These are phyloP conservation scores for Agrochola litura DNA, from an alignment of 2,888 invertebrate species.

Conservation along the genomic window DNA sequence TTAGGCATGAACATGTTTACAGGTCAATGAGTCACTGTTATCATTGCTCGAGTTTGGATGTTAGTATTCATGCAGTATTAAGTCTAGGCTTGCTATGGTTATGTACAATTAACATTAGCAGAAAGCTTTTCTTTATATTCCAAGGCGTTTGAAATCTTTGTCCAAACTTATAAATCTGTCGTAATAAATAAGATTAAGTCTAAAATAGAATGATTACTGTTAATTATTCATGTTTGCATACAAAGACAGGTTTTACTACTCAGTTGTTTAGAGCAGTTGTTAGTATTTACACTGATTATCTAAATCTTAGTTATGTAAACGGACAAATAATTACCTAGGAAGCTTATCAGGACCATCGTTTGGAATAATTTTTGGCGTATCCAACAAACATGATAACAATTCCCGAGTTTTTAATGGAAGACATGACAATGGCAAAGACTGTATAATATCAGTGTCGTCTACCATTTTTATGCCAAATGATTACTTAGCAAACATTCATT, in stretches of 20 bases:
- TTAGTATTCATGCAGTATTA: not conserved
- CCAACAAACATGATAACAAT: conserved; percentile 91
- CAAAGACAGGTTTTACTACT: conserved; percentile 21
- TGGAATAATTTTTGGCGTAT: conserved; percentile 92
- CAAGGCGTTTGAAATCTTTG: not conserved
- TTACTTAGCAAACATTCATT: conserved; percentile 49
- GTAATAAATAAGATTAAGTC: not conserved
- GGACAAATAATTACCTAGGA: conserved; percentile 72
- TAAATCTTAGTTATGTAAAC: not conserved
- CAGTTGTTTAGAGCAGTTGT: not conserved
- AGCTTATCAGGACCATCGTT: conserved; percentile 87
- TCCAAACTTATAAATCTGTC: conserved; percentile 3
- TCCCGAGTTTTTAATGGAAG: conserved; percentile 85
- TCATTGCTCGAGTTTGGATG: not conserved
- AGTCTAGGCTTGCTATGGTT: not conserved
- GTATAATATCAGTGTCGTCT: conserved; percentile 76
- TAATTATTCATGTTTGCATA: conserved; percentile 38
- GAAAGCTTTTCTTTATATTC: not conserved
- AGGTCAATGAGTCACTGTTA: conserved; percentile 49
- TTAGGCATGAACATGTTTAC: conserved; percentile 17
- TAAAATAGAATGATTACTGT: conserved; percentile 10
- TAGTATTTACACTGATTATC: conserved; percentile 3
- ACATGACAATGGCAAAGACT: conserved; percentile 81
- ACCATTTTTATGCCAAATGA: conserved; percentile 58
- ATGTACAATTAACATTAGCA: not conserved